Evolutionary conservation across 2,113 vertebrate species (phyloP).

Genomic region (Heterotis niloticus): DNA sequence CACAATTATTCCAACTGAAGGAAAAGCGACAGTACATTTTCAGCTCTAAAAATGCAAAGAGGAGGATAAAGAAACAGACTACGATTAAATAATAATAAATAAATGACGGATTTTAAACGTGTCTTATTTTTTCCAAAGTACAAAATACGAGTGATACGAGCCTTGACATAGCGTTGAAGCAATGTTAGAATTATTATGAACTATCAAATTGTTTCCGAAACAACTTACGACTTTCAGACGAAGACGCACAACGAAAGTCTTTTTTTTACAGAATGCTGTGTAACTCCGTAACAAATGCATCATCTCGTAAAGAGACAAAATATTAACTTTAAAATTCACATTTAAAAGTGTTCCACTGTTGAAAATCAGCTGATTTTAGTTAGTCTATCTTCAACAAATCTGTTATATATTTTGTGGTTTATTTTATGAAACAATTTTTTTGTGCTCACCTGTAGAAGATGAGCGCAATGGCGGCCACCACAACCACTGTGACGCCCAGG

Average conservation of each 20-base stretch:
- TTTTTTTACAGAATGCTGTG: not conserved
- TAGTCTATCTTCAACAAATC: too few species aligned
- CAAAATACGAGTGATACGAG: too few species aligned
- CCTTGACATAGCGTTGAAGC: not conserved
- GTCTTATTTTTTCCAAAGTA: too few species aligned
- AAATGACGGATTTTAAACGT: too few species aligned
- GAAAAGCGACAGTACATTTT: not conserved
- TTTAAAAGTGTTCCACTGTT: not conserved
- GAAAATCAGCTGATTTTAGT: not conserved
- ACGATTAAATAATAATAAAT: too few species aligned
- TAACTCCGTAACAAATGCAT: not conserved
- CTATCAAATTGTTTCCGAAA: not conserved
- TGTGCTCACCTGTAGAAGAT: slow-evolving; percentile 79
- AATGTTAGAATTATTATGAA: too few species aligned
- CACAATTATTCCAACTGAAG: not conserved
- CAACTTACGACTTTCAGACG: not conserved
- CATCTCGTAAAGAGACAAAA: not conserved
- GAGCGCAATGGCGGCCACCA: slow-evolving; percentile 78
- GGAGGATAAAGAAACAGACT: too few species aligned
- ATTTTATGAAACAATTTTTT: not conserved
- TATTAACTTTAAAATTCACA: too few species aligned
- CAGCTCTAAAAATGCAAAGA: not conserved
- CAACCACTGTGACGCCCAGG: slow-evolving; percentile 69
- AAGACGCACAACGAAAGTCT: not conserved
- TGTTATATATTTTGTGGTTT: too few species aligned